Percentiles rank a stretch among this genome's conserved stretches.
Evolutionary conservation across 1,140 invertebrate genomes (phyloP).

Genomic region (Trissolcus basalis): DNA sequence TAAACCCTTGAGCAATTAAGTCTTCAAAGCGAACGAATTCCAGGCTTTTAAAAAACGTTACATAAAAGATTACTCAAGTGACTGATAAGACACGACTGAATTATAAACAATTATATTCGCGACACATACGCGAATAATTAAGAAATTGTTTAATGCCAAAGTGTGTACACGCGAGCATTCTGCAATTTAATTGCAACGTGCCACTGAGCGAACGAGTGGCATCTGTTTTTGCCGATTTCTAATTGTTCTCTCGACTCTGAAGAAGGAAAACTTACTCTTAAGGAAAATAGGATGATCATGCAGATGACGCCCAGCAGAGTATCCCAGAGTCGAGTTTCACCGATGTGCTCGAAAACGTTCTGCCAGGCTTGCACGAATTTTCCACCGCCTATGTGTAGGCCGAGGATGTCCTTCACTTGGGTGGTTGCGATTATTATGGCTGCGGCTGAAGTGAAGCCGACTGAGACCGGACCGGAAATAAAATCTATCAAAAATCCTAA

Average conservation of each 20-base stretch:
- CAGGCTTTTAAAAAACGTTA: constrained; percentile 30
- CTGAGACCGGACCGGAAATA: constrained; percentile 93
- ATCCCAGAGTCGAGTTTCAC: constrained; percentile 82
- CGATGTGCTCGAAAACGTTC: constrained; percentile 81
- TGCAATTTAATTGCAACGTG: no score
- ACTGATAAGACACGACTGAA: constrained; percentile 21
- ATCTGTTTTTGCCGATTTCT: no score
- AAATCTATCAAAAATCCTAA: constrained; percentile 93
- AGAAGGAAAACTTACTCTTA: constrained; percentile 78
- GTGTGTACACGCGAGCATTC: no score
- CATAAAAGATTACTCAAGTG: constrained; percentile 33
- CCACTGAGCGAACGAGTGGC: no score
- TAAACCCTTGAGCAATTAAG: constrained; percentile 26
- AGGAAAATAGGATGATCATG: constrained; percentile 81
- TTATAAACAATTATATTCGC: no score
- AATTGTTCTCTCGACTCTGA: no score
- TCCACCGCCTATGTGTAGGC: constrained; percentile 80
- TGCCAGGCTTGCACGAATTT: constrained; percentile 82
- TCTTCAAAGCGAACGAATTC: constrained; percentile 29
- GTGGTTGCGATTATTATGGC: constrained; percentile 92
- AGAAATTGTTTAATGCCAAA: no score
- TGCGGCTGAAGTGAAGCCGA: constrained; percentile 92
- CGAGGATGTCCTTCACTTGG: constrained; percentile 88
- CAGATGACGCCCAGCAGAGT: constrained; percentile 81
- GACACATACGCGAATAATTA: no score